Evolutionary conservation across 2,888 invertebrate genomes (phyloP).

Genomic region (Pseudanteris insignis): DNA sequence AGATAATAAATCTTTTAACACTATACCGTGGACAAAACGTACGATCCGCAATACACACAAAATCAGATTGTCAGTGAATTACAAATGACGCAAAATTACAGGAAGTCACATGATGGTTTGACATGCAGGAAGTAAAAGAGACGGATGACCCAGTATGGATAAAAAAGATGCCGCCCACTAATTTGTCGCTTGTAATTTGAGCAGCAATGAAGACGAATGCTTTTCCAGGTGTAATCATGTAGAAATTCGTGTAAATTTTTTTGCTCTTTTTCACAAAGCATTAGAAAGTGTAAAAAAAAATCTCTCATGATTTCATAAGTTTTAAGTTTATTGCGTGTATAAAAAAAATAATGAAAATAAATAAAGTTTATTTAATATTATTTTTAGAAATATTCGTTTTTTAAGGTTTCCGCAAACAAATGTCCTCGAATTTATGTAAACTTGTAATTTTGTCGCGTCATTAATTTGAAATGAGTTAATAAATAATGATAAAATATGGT

Average conservation of each 20-base stretch:
- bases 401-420: too few species aligned
- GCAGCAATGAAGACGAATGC: constrained; percentile 10
- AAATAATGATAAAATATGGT: too few species aligned
- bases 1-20: constrained; percentile 18
- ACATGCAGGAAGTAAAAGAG: constrained; percentile 27
- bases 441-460: too few species aligned
- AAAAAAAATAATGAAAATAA: too few species aligned
- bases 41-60: constrained; percentile 9
- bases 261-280: constrained; percentile 1
- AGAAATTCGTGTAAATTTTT: constrained; percentile 4
- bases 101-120: constrained; percentile 28
- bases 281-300: background rate
- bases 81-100: constrained; percentile 34
- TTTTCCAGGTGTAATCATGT: constrained; percentile 12
- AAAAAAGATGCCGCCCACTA: constrained; percentile 31
- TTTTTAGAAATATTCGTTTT: too few species aligned
- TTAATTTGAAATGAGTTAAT: too few species aligned
- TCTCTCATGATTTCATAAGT: too few species aligned
- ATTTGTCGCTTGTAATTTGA: constrained; percentile 24
- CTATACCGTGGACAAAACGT: constrained; percentile 8
- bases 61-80: constrained; percentile 25
- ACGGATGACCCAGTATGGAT: constrained; percentile 18
- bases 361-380: too few species aligned
- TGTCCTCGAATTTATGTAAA: too few species aligned
- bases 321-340: too few species aligned